Conservation (phyloP, 2,797 vertebrate species). For the Oreortyx pictus region DNA sequence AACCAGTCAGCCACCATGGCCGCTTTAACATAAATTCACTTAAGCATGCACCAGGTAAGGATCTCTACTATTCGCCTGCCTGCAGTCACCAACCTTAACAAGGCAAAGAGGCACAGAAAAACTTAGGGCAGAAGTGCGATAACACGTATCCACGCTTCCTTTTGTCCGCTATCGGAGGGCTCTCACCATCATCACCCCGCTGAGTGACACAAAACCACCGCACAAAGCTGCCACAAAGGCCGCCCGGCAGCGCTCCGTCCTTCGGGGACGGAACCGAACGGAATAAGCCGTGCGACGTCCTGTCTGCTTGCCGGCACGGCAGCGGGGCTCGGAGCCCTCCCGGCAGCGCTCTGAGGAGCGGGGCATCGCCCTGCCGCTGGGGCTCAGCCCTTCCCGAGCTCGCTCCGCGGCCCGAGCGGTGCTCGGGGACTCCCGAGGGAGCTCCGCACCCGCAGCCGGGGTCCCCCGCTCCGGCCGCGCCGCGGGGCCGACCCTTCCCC, state of each 20-base stretch:
- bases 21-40: constrained; percentile 36
- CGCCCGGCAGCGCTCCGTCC: neutral
- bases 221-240: neutral
- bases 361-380: neutral
- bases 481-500: neutral
- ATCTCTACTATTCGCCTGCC: neutral
- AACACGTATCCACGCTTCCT: neutral
- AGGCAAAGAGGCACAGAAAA: neutral
- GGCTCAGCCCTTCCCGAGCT: neutral
- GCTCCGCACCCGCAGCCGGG: too few species aligned
- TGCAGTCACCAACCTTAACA: neutral
- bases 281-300: neutral
- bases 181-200: neutral
- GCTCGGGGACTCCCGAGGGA: too few species aligned
- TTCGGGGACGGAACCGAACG: neutral
- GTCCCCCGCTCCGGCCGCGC: neutral
- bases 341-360: neutral
- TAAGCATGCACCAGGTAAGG: neutral
- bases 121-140: neutral
- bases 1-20: constrained; percentile 38
- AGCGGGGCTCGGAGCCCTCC: neutral
- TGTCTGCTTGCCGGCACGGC: neutral
- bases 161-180: neutral
- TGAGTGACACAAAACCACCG: constrained; percentile 10
- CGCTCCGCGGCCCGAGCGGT: too few species aligned